Evolutionary conservation across 1,140 invertebrate species (phyloP), one percentile per base, ranked within the genome.

Genomic region (Paralvinella palmiformis): DNA sequence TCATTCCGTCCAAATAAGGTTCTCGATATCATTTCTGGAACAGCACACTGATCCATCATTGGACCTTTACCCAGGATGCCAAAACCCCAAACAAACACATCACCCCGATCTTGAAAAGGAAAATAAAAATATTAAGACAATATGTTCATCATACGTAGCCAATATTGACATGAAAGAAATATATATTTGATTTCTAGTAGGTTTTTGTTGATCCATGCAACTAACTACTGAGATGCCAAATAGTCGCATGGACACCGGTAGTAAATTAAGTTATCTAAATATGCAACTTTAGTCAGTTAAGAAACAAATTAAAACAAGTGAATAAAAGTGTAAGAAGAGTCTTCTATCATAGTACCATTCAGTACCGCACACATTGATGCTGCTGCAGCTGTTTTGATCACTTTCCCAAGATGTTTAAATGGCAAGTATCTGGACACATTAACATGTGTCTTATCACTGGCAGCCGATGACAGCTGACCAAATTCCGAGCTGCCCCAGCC

Each of bases 401-500:
- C 86, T 76, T 86, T 88, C 5, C 92, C 93, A 24, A 85, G 77
- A 59, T 82, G 76, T 13, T 33, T 27, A n/a, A 76, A 86, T 74
- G 62, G 80, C 1, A 96, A 71, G 68, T 87, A 81, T 15, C 83
- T 85, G 0, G 94, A 88, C 48, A 85, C 84, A 74, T 88, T 78
- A 20, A 84, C 69, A 67, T 85, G 79, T 22, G 75, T 78, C 64
- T 74, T 58, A n/a, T 75, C 62, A 35, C 33, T 52, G 20, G 75
- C 73, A 7, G 75, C 72, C 66, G 73, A 63, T 64, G 74, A 72
- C 36, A 98, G 80, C 77, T 98, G 94, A 2, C 86, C 86, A 75
- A 96, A 97, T 81, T 98, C 96, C 1, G 90, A 89, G 77, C 96
- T 98, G 22, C 96, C 95, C 94, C 95, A 98, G 0, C 94, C 94